Base-by-base conservation (phyloP, 2,113 vertebrate genomes). In the Cygnus buccinator region DNA sequence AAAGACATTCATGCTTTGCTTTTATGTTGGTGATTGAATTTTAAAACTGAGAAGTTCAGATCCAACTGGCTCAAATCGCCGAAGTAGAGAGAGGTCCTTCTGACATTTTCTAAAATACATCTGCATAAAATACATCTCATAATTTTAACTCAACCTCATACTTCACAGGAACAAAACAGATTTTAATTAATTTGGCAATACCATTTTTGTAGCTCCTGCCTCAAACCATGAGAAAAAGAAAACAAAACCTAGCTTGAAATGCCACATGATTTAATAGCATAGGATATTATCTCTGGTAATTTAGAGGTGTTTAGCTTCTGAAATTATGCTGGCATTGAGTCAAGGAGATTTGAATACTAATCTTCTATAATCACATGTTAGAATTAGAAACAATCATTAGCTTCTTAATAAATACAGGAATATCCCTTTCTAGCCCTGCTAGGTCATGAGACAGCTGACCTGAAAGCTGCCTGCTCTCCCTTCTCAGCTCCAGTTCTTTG, bases 321-420 rank as follows among this genome's bases (percentile, higher is more conserved):
- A 95, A 95, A 92, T 84, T 75, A 90, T 61, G 67, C 35, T 62
- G 66, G 62, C 74, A 91, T 22, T 50, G 31, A 82, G 21, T 73
- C 77, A 89, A 72, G 46, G 52, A 59, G 21, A 90, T 63, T n/a
- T 89, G 48, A 96, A 90, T 72, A 33, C 44, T 87, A 65, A 93
- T 76, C 39, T 78, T 94, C 57, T 70, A n/a, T 65, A 89, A 87
- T 65, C 76, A 28, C 80, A 78, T 18, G 55, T 87, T 87, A 91
- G 78, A 93, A 83, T 90, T 58, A 90, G 73, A 85, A 84, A 87
- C 48, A 11, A 84, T 87, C 41, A 66, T 76, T 90, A 96, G 31
- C 74, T 93, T 82, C 71, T 80, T 87, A 93, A 87, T 86, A 94
- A 93, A 86, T 66, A 84, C 10, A 76, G 35, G n/a, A 89, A 79